Conservation (phyloP, 2,888 invertebrate species). For the Chromoteleia sp. region DNA sequence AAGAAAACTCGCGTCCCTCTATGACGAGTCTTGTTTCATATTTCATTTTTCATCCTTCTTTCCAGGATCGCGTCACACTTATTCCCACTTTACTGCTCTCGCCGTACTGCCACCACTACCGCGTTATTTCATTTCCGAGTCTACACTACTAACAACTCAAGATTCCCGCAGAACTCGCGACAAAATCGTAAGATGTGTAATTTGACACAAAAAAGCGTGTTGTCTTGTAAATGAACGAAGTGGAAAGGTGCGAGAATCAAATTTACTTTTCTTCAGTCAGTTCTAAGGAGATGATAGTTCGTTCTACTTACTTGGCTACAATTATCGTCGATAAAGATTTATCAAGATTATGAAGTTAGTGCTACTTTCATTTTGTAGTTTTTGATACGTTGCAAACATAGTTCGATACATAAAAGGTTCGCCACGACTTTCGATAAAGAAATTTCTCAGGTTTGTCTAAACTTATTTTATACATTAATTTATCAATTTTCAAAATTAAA, state of each 20-base stretch:
- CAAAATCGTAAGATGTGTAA: conserved; percentile 57
- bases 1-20: conserved; percentile 54
- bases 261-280: conserved; percentile 11
- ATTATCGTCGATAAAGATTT: neutral
- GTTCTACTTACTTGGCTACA: neutral
- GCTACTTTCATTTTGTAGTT: too few relatives aligned
- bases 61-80: conserved; percentile 46
- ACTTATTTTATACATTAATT: too few relatives aligned
- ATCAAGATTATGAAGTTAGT: neutral
- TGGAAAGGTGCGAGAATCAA: conserved; percentile 43
- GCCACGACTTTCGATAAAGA: too few relatives aligned
- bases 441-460: too few relatives aligned
- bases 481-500: too few relatives aligned
- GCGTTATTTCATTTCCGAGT: conserved; percentile 58
- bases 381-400: too few relatives aligned
- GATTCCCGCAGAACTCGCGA: conserved; percentile 52
- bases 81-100: conserved; percentile 37
- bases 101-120: conserved; percentile 31
- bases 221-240: conserved; percentile 46
- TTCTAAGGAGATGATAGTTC: neutral
- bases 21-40: conserved; percentile 67
- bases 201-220: conserved; percentile 51
- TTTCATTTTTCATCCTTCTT: conserved; percentile 67
- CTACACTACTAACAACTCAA: conserved; percentile 52
- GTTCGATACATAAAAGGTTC: too few relatives aligned